Percentiles rank a stretch among this genome's conserved stretches.
phyloP scores from a whole-genome alignment of 1,140 invertebrate species.

The Mamestra configurata region DNA sequence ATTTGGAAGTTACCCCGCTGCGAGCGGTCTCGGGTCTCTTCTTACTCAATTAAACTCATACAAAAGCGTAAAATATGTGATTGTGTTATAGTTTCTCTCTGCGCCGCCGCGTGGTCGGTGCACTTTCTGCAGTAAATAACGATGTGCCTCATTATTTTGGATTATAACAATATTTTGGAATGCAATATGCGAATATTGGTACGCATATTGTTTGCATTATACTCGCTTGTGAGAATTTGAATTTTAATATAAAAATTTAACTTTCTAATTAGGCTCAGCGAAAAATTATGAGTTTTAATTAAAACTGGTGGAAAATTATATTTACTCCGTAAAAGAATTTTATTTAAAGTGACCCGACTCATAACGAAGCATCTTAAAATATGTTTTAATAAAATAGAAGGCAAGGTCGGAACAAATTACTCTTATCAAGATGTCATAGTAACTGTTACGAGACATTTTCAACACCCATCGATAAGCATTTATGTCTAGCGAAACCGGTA shows the following conservation, averaged over 20 bases:
- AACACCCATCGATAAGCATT: constrained; percentile 68
- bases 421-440: constrained; percentile 57
- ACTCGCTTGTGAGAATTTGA: constrained; percentile 41
- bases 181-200: constrained; percentile 73
- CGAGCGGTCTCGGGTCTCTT: constrained; percentile 76
- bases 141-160: constrained; percentile 82
- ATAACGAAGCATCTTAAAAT: constrained; percentile 31
- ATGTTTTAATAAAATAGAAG: constrained; percentile 15
- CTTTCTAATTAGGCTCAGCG: constrained; percentile 52
- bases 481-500: constrained; percentile 58
- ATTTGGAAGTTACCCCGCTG: constrained; percentile 83
- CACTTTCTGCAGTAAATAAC: constrained; percentile 80
- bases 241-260: constrained; percentile 48
- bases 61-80: constrained; percentile 86
- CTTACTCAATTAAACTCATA: constrained; percentile 85
- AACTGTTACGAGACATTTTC: constrained; percentile 61
- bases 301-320: constrained; percentile 12
- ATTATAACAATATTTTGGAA: constrained; percentile 83
- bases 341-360: neutral
- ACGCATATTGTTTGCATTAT: constrained; percentile 57
- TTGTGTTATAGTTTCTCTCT: constrained; percentile 82
- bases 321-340: constrained; percentile 19
- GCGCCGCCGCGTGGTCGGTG: constrained; percentile 61
- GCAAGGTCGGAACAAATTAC: constrained; percentile 49
- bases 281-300: constrained; percentile 51